These are phyloP conservation scores for Trichonephila clavipes DNA, from an alignment of 1,140 invertebrate genomes.

Conservation along the genomic window DNA sequence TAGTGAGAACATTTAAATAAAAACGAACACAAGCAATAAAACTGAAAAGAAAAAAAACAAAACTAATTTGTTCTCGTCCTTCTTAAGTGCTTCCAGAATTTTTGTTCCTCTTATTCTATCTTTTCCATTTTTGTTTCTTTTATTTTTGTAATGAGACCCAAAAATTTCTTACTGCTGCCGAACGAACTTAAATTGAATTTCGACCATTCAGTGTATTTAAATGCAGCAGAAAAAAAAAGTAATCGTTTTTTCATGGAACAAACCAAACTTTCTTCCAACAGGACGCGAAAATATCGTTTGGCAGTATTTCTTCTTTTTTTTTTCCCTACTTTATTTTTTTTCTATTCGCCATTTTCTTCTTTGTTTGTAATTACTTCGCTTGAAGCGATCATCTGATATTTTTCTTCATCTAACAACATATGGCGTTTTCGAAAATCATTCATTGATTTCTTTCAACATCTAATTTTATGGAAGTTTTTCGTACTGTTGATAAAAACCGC, in stretches of 20 bases:
- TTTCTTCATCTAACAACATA: constrained; percentile 45
- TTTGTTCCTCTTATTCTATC: not conserved
- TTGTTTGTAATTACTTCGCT: constrained; percentile 58
- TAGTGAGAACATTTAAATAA: constrained; percentile 64
- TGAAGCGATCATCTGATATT: constrained; percentile 41
- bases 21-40: constrained; percentile 34
- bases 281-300: constrained; percentile 61
- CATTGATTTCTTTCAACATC: constrained; percentile 11
- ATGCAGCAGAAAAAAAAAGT: constrained; percentile 60
- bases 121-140: constrained; percentile 51
- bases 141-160: constrained; percentile 54
- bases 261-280: constrained; percentile 64
- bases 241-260: constrained; percentile 73
- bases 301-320: constrained; percentile 39
- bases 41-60: constrained; percentile 40
- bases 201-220: constrained; percentile 64
- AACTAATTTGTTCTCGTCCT: constrained; percentile 68
- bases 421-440: constrained; percentile 54
- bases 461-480: constrained; percentile 10
- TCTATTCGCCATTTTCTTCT: constrained; percentile 4
- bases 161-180: constrained; percentile 52
- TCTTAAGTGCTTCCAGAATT: constrained; percentile 59
- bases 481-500: not conserved
- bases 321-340: not conserved
- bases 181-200: constrained; percentile 69